Conservation (phyloP, 2,888 invertebrate genomes). For the Acanthococcus lagerstroemiae region DNA sequence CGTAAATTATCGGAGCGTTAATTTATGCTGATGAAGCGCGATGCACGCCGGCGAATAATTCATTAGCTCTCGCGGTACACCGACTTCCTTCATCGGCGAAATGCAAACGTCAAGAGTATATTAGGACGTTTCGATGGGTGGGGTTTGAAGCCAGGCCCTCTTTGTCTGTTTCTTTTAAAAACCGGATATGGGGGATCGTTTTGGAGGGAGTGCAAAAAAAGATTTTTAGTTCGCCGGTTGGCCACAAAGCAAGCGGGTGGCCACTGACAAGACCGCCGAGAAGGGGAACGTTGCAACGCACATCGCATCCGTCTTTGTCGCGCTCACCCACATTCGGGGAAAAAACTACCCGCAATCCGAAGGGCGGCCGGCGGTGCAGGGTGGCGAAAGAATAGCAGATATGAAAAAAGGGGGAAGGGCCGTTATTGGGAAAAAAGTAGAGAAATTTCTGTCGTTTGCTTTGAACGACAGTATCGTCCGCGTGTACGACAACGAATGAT, state of each 20-base stretch:
- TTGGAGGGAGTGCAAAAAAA: slow-evolving; percentile 34
- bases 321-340: slow-evolving; percentile 27
- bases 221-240: slow-evolving; percentile 39
- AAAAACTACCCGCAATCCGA: slow-evolving; percentile 31
- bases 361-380: slow-evolving; percentile 40
- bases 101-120: background rate
- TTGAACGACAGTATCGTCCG: slow-evolving; percentile 28
- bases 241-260: slow-evolving; percentile 39
- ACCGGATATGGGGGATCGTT: slow-evolving; percentile 45
- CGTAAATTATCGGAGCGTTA: background rate
- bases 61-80: slow-evolving; percentile 23
- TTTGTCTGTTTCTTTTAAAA: slow-evolving; percentile 49
- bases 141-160: slow-evolving; percentile 44
- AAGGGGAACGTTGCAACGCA: background rate
- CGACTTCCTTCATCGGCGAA: slow-evolving; percentile 28
- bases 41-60: background rate
- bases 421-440: slow-evolving; percentile 17
- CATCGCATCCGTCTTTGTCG: slow-evolving; percentile 28
- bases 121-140: no score
- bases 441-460: slow-evolving; percentile 25
- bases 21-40: slow-evolving; percentile 6
- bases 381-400: slow-evolving; percentile 28
- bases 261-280: slow-evolving; percentile 37
- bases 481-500: slow-evolving; percentile 23
- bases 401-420: slow-evolving; percentile 31